Evolutionary conservation across 1,140 invertebrate species (phyloP).

Genomic region (Dryas iulia): DNA sequence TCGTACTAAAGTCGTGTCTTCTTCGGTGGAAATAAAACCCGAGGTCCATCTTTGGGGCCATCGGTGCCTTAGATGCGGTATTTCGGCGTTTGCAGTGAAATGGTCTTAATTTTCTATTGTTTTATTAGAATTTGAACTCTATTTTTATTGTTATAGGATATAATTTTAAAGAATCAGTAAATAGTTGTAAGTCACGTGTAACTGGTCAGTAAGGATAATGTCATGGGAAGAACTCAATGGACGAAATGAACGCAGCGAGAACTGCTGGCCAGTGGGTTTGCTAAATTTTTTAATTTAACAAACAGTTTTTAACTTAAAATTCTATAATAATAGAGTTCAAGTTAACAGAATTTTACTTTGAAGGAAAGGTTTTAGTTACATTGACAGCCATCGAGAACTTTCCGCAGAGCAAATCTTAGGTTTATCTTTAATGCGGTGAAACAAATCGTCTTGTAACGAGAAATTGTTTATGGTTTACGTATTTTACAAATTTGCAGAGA

Average conservation of each 20-base stretch:
- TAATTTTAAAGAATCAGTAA: constrained; percentile 19
- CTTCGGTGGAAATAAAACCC: constrained; percentile 77
- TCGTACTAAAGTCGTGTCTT: constrained; percentile 75
- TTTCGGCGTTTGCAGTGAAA: constrained; percentile 48
- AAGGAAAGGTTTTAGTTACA: constrained; percentile 23
- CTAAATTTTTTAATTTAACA: constrained; percentile 35
- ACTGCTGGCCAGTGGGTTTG: constrained; percentile 64
- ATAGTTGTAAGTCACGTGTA: constrained; percentile 47
- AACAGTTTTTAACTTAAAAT: constrained; percentile 18
- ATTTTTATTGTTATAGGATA: neutral
- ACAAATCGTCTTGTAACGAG: constrained; percentile 26
- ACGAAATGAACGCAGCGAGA: constrained; percentile 74
- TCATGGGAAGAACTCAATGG: constrained; percentile 79
- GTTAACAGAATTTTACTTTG: neutral
- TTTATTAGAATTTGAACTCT: constrained; percentile 26
- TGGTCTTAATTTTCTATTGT: constrained; percentile 23
- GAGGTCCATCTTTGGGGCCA: constrained; percentile 76
- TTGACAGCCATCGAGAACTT: constrained; percentile 33
- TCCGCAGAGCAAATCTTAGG: constrained; percentile 30
- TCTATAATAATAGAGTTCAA: constrained; percentile 7
- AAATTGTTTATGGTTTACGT: constrained; percentile 17
- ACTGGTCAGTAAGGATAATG: constrained; percentile 62
- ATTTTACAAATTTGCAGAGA: neutral
- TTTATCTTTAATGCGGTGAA: constrained; percentile 29
- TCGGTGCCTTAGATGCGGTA: constrained; percentile 75